These are phyloP conservation scores for Psococerastis gibbosa DNA, from an alignment of 2,888 invertebrate genomes.

Conservation along the genomic window DNA sequence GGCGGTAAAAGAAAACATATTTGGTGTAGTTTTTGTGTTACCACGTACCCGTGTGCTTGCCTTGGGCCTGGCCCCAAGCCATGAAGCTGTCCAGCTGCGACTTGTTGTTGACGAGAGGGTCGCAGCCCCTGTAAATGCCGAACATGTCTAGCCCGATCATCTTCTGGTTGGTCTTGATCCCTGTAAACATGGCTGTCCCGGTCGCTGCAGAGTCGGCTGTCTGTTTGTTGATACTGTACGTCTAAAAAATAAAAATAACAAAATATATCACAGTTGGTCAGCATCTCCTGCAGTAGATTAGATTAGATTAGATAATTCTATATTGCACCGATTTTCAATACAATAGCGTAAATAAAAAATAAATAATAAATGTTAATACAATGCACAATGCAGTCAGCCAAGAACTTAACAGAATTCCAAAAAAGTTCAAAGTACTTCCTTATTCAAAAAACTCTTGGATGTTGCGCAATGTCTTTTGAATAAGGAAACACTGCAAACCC, in stretches of 20 bases:
- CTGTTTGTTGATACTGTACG: conserved; percentile 48
- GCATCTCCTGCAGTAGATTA: no score
- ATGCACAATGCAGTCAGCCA: no score
- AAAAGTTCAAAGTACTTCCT: no score
- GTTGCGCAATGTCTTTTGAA: no score
- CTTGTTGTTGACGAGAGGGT: conserved; percentile 23
- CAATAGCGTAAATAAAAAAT: no score
- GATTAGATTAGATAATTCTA: no score
- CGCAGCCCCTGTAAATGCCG: conserved; percentile 26
- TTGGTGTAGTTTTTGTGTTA: background rate
- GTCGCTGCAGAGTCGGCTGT: conserved; percentile 51
- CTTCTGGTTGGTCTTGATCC: conserved; percentile 38
- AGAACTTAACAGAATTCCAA: no score
- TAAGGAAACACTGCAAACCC: no score
- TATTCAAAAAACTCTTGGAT: no score
- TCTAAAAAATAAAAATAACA: conserved; percentile 26
- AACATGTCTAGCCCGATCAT: conserved; percentile 33
- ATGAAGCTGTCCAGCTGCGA: conserved; percentile 29
- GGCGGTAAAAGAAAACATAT: background rate
- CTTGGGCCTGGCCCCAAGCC: conserved; percentile 37
- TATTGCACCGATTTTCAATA: no score
- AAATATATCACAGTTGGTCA: no score
- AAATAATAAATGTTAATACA: no score
- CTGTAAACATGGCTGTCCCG: conserved; percentile 43
- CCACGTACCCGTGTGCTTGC: conserved; percentile 34